These are phyloP conservation scores for Otis tarda DNA, from an alignment of 2,113 vertebrate genomes.

Conservation along the genomic window DNA sequence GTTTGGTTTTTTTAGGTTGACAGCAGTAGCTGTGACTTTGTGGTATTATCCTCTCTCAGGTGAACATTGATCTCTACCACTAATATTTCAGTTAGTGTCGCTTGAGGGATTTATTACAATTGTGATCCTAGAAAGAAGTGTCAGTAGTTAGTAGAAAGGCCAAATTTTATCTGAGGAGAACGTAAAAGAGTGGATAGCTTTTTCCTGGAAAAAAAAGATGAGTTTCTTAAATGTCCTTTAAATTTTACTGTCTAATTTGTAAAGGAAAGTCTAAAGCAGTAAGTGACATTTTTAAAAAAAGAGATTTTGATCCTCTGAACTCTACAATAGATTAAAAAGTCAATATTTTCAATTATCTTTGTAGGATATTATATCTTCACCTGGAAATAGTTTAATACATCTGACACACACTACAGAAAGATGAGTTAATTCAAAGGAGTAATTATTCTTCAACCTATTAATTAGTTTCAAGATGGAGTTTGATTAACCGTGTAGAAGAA, in stretches of 20 bases:
- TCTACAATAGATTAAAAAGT: background rate
- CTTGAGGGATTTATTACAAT: background rate
- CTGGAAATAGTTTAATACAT: background rate
- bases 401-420: background rate
- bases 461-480: background rate
- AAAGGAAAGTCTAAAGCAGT: background rate
- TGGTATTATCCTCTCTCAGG: background rate
- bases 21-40: background rate
- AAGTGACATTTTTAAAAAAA: background rate
- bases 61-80: background rate
- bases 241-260: background rate
- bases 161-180: background rate
- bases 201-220: background rate
- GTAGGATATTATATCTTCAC: background rate
- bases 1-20: background rate
- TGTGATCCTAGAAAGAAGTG: background rate
- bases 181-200: background rate
- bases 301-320: background rate
- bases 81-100: background rate
- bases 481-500: background rate
- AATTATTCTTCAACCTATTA: conserved; percentile 3
- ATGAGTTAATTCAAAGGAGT: background rate
- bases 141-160: background rate
- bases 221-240: background rate
- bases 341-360: background rate